Percentiles rank a stretch among this genome's conserved stretches.
phyloP scores from a whole-genome alignment of 2,888 invertebrate genomes.

The Prosapia bicincta region DNA sequence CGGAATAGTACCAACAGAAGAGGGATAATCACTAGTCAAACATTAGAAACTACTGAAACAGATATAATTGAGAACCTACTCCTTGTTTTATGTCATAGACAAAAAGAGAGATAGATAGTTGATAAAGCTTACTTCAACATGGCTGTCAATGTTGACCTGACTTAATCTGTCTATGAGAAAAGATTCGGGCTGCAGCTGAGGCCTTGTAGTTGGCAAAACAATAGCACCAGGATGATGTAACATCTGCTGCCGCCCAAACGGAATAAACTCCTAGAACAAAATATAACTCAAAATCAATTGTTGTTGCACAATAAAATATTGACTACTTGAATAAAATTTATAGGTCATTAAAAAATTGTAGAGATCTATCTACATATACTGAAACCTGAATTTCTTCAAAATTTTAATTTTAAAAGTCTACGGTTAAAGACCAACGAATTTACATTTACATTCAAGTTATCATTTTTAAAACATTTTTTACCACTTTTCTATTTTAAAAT shows the following conservation, averaged over 20 bases:
- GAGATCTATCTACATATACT: background rate
- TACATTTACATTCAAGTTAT: too few species aligned
- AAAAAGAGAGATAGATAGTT: too few species aligned
- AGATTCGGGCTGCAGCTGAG: constrained; percentile 56
- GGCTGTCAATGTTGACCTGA: constrained; percentile 69
- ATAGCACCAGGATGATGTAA: constrained; percentile 71
- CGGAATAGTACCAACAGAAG: too few species aligned
- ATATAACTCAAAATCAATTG: constrained; percentile 26
- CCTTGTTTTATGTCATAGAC: too few species aligned
- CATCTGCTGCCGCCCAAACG: constrained; percentile 79
- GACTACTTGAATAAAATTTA: too few species aligned
- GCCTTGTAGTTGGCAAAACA: constrained; percentile 50
- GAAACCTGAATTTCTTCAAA: background rate
- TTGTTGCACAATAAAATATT: background rate
- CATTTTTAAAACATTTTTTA: too few species aligned
- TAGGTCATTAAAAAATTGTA: background rate
- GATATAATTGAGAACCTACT: too few species aligned
- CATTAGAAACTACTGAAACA: too few species aligned
- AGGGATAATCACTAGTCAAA: too few species aligned
- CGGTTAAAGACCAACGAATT: too few species aligned
- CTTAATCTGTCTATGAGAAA: constrained; percentile 67
- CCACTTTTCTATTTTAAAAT: too few species aligned
- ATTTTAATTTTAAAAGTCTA: too few species aligned
- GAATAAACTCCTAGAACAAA: constrained; percentile 71
- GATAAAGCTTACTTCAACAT: constrained; percentile 43